These are phyloP conservation scores for Gadopsis marmoratus DNA, from an alignment of 2,797 vertebrate genomes.

Conservation along the genomic window DNA sequence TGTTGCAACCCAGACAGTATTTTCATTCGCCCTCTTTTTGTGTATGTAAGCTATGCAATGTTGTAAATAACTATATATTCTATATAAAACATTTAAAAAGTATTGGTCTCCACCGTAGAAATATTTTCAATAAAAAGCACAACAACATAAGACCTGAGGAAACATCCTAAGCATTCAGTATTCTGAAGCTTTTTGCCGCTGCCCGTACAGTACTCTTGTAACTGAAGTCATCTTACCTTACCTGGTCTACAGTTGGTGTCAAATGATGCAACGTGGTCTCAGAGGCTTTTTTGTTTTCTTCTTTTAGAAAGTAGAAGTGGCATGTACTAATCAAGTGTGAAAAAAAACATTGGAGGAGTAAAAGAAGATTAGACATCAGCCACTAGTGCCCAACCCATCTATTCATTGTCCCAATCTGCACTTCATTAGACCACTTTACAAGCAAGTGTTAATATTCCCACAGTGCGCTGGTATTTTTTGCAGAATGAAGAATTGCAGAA, in stretches of 20 bases:
- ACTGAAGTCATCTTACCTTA: too few relatives aligned
- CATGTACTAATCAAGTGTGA: conserved; percentile 9
- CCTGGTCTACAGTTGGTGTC: too few relatives aligned
- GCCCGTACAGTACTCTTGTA: too few relatives aligned
- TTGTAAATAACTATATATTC: too few relatives aligned
- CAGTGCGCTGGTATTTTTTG: conserved; percentile 39
- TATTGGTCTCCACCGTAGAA: too few relatives aligned
- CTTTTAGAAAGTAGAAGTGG: background rate
- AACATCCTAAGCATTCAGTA: too few relatives aligned
- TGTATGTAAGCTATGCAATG: background rate
- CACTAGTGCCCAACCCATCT: background rate
- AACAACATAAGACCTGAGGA: too few relatives aligned
- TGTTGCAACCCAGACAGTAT: background rate
- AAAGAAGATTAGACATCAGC: conserved; percentile 7
- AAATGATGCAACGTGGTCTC: background rate
- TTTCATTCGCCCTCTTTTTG: background rate
- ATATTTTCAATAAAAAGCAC: too few relatives aligned
- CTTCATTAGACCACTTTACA: conserved; percentile 30
- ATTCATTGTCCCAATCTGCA: conserved; percentile 30
- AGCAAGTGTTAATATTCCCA: conserved; percentile 53
- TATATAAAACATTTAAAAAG: too few relatives aligned
- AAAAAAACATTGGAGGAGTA: background rate
- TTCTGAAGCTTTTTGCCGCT: too few relatives aligned
- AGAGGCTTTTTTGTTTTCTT: conserved; percentile 10
- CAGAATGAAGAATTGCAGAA: too few relatives aligned